Conservation (phyloP, 2,797 vertebrate genomes). For the Columba guinea region DNA sequence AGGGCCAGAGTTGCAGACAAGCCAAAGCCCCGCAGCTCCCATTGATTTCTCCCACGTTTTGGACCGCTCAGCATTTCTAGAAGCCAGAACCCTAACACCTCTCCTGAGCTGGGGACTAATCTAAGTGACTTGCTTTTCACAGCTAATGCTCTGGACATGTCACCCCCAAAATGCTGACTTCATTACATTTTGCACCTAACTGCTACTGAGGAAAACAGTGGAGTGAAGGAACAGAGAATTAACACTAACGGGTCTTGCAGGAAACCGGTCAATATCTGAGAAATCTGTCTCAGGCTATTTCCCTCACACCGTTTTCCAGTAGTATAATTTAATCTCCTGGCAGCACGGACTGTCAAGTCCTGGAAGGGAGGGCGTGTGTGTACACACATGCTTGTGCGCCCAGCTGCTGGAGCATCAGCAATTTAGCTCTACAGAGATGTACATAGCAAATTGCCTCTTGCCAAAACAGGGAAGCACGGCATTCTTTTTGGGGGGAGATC, state of each 20-base stretch:
- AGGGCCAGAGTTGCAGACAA: not conserved
- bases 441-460: not conserved
- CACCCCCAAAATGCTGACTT: slow-evolving; percentile 20
- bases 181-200: not conserved
- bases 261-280: not conserved
- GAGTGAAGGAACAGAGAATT: slow-evolving; percentile 30
- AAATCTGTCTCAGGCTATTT: slow-evolving; percentile 50
- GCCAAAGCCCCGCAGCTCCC: not conserved
- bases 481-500: not conserved
- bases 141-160: not conserved
- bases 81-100: not conserved
- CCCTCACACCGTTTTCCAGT: not conserved
- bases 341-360: not conserved
- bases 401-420: not conserved
- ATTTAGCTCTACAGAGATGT: not conserved
- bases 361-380: not conserved
- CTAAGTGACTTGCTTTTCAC: slow-evolving; percentile 4
- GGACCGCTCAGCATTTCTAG: not conserved
- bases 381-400: not conserved
- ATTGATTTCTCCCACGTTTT: not conserved
- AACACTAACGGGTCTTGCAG: not conserved
- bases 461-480: not conserved
- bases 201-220: not conserved
- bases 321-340: slow-evolving; percentile 32
- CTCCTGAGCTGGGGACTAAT: not conserved